Evolutionary conservation across 2,113 vertebrate genomes (phyloP), one percentile per base, ranked within the genome.

Genomic region (Pelmatolapia mariae): DNA sequence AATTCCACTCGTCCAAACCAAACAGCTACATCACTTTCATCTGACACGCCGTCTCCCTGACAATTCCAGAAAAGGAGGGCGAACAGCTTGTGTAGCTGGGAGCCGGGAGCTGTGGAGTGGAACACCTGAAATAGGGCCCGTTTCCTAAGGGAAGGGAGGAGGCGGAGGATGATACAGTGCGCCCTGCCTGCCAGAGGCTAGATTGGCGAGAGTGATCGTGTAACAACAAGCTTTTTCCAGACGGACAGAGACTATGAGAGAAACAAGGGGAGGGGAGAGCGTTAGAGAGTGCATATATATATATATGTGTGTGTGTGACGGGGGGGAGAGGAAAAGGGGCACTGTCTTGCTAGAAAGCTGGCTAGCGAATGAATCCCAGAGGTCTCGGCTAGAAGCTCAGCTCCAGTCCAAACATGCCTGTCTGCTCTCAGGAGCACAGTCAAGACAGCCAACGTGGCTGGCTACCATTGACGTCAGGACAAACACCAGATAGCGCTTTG

Each of bases 41-140:
- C 78, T 56, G 91, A 83, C 82, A 19, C 50, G 66, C 86, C 10
- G n/a, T 80, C 88, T 90, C 61, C 47, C 84, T 16, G 63, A 85
- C 73, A 24, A 73, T 68, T 38, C 36, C 9, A 40, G 33, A 18
- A 81, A 63, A 78, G 40, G 54, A 80, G 80, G 61, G 84, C 11
- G 59, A 90, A 91, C 90, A 88, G 87, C 86, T 87, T 91, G 89
- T 66, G 56, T 38, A 86, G 80, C 52, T 53, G 73, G 24, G 40
- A 89, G 85, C 76, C 50, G 66, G 50, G 85, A 59, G 81, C 91
- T 89, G 85, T 83, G 89, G 90, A 91, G 91, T 90, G 90, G 57
- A 93, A 91, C 94, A 94, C 90, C 93, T 94, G 90, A 95, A 95
- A 94, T 83, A 87, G 91, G 86, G 92, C 93, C 82, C 6, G 68